These are phyloP conservation scores for Merluccius polli DNA, from an alignment of 2,797 vertebrate genomes.

Conservation along the genomic window DNA sequence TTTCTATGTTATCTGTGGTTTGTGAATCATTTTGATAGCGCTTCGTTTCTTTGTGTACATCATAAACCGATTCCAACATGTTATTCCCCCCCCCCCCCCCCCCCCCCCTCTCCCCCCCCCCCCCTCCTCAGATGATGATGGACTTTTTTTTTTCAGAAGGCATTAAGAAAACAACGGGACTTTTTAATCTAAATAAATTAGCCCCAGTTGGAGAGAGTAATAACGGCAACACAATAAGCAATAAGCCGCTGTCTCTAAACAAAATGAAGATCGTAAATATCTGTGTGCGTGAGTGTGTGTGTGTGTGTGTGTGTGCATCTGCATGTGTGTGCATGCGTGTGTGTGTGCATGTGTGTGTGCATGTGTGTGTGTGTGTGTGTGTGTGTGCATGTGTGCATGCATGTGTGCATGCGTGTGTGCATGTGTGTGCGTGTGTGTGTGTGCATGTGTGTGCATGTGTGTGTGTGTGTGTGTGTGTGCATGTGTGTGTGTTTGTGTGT, in stretches of 20 bases:
- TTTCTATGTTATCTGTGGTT: slow-evolving; percentile 20
- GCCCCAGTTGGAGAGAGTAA: slow-evolving; percentile 74
- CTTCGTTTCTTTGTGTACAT: slow-evolving; percentile 47
- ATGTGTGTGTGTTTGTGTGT: too few species aligned
- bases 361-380: too few species aligned
- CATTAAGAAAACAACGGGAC: slow-evolving; percentile 69
- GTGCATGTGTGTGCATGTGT: too few species aligned
- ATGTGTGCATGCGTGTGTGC: too few species aligned
- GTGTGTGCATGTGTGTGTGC: too few species aligned
- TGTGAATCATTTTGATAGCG: slow-evolving; percentile 37
- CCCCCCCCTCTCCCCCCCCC: slow-evolving; percentile 36
- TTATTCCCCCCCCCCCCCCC: slow-evolving; percentile 46
- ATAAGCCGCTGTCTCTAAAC: slow-evolving; percentile 68
- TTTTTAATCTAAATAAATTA: slow-evolving; percentile 81
- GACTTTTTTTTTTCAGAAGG: slow-evolving; percentile 47
- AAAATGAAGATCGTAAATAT: slow-evolving; percentile 79
- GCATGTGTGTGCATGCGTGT: too few species aligned
- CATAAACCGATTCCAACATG: slow-evolving; percentile 48
- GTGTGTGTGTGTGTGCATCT: slow-evolving; percentile 23
- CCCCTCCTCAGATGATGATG: slow-evolving; percentile 46
- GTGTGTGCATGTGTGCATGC: too few species aligned
- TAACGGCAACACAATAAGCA: slow-evolving; percentile 72
- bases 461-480: too few species aligned
- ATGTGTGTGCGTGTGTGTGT: too few species aligned
- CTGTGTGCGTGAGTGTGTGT: slow-evolving; percentile 4